A percentile compares a stretch with the other conserved stretches of the same genome.
Evolutionary conservation across 1,140 invertebrate genomes (phyloP).

Genomic region (Lordiphosa mommai): DNA sequence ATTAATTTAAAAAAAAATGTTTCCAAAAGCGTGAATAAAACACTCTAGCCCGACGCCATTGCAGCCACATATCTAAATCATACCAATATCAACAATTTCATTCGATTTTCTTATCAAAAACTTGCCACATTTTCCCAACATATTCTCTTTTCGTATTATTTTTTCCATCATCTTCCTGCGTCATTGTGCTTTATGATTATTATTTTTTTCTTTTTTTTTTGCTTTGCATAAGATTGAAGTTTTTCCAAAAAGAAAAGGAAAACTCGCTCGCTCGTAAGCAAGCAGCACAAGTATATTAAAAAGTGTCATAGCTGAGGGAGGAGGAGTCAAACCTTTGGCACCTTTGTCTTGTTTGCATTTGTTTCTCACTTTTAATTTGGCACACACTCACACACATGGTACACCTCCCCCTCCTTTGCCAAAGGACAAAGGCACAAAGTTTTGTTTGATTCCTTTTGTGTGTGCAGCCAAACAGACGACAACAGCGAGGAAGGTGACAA

Average conservation of each 20-base stretch:
- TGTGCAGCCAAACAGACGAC: slow-evolving; percentile 53
- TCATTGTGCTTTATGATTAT: slow-evolving; percentile 38
- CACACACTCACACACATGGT: slow-evolving; percentile 30
- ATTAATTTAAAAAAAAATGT: too few species aligned
- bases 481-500: slow-evolving; percentile 25
- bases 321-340: slow-evolving; percentile 55
- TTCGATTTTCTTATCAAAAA: too few species aligned
- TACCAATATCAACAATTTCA: too few species aligned
- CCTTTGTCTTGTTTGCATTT: slow-evolving; percentile 68
- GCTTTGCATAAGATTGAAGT: slow-evolving; percentile 39
- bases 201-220: slow-evolving; percentile 28
- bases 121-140: background rate
- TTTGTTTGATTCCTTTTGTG: slow-evolving; percentile 78
- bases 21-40: too few species aligned
- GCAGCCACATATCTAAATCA: too few species aligned
- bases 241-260: slow-evolving; percentile 45
- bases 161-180: background rate
- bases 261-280: slow-evolving; percentile 38
- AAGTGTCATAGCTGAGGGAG: slow-evolving; percentile 16
- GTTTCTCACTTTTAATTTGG: slow-evolving; percentile 73
- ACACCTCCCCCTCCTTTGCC: slow-evolving; percentile 16
- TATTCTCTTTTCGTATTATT: background rate
- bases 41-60: too few species aligned
- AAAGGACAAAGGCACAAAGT: slow-evolving; percentile 70
- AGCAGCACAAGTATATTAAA: slow-evolving; percentile 55